Conservation (phyloP, 2,113 vertebrate genomes). For the Empidonax alnorum region DNA sequence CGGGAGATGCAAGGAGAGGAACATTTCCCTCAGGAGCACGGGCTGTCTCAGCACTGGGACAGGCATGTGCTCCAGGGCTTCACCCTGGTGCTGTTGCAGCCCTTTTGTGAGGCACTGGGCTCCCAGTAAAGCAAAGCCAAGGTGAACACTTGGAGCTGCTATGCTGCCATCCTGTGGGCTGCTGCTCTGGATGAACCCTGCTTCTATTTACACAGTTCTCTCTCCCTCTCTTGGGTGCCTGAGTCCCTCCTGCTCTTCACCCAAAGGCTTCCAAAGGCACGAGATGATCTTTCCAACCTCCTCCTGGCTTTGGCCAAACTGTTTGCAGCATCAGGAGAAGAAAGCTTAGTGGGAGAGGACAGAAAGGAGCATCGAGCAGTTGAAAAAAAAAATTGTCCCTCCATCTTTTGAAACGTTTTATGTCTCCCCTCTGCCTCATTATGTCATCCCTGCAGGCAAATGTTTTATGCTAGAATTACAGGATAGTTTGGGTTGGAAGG, state of each 20-base stretch:
- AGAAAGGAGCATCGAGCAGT: neutral
- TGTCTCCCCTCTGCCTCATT: neutral
- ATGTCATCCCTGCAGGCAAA: neutral
- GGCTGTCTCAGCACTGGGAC: neutral
- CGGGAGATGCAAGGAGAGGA: neutral
- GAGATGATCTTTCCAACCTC: neutral
- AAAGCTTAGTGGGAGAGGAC: neutral
- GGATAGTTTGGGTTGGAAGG: neutral
- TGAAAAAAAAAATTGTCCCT: neutral
- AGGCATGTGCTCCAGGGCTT: neutral
- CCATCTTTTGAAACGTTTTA: neutral
- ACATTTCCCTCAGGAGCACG: neutral
- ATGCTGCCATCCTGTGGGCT: conserved; percentile 68
- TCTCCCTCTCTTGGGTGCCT: neutral
- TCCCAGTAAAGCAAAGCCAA: neutral
- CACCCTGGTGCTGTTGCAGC: neutral
- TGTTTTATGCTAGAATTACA: neutral
- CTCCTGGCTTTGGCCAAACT: neutral
- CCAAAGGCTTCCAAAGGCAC: neutral
- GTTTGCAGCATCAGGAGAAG: neutral
- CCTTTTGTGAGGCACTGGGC: neutral
- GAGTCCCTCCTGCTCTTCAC: neutral
- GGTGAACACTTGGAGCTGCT: neutral
- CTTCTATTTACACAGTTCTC: neutral
- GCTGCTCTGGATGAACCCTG: neutral